These are phyloP conservation scores for Dolomedes plantarius DNA, from an alignment of 2,888 invertebrate genomes.

Conservation along the genomic window DNA sequence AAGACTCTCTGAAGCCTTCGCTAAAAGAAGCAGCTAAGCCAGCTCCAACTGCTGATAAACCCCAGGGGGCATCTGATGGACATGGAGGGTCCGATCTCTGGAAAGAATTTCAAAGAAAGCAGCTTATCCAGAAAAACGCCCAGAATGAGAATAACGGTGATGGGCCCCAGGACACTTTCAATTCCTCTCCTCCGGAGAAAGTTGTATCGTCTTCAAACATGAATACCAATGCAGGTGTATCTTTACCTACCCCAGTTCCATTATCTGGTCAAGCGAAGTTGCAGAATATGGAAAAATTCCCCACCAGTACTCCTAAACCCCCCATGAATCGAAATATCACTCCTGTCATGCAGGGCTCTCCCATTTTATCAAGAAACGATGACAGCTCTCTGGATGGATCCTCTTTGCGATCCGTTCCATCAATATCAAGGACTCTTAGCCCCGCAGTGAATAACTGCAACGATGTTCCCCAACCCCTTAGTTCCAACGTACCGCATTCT, in stretches of 20 bases:
- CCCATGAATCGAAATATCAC: conserved; percentile 27
- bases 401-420: conserved; percentile 37
- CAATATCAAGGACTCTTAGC: conserved; percentile 34
- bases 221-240: background rate
- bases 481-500: conserved; percentile 13
- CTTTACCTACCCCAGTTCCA: conserved; percentile 28
- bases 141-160: conserved; percentile 16
- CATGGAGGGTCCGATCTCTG: conserved; percentile 71
- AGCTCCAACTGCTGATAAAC: background rate
- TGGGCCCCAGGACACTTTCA: conserved; percentile 21
- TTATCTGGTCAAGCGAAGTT: conserved; percentile 50
- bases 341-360: conserved; percentile 56
- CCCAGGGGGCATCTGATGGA: conserved; percentile 20
- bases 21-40: background rate
- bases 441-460: conserved; percentile 32
- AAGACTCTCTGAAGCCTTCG: conserved; percentile 57
- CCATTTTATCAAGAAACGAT: conserved; percentile 60
- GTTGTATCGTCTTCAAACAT: conserved; percentile 1
- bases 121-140: conserved; percentile 32
- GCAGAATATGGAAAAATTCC: conserved; percentile 54
- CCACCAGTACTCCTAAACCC: conserved; percentile 72
- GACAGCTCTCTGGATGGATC: conserved; percentile 57
- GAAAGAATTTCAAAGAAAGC: conserved; percentile 72
- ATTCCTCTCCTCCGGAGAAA: background rate
- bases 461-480: conserved; percentile 31